Conservation (phyloP, 2,113 vertebrate genomes). For the Tachysurus vachellii region DNA sequence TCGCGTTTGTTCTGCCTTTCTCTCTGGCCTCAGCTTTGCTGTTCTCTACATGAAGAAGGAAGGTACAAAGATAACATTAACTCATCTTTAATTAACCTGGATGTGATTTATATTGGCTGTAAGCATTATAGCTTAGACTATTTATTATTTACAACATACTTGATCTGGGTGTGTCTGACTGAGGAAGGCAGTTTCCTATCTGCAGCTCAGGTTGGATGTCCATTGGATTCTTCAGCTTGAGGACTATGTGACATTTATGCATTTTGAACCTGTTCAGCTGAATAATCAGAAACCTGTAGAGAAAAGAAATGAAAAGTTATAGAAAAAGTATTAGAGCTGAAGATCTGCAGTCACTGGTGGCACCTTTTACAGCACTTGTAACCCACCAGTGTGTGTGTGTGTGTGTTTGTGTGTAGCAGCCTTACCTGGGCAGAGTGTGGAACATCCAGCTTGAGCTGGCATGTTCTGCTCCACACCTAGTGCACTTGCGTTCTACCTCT, state of each 20-base stretch:
- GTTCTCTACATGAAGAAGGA: not conserved
- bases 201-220: not conserved
- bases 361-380: not conserved
- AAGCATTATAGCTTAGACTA: not conserved
- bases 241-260: not conserved
- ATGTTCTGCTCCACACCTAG: not conserved
- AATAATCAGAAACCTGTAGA: not conserved
- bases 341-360: not conserved
- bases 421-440: constrained; percentile 10
- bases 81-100: not conserved
- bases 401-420: not conserved
- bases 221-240: not conserved
- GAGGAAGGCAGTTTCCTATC: not conserved
- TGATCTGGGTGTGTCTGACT: not conserved
- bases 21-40: not conserved
- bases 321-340: not conserved
- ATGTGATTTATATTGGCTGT: not conserved
- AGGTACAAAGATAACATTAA: not conserved
- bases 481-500: not conserved
- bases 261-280: not conserved
- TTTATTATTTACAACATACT: not conserved
- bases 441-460: not conserved
- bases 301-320: not conserved
- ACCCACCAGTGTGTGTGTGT: not conserved
- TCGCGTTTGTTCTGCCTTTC: not conserved